phyloP scores from a whole-genome alignment of 2,797 vertebrate genomes.

The Ispidina lecontei region DNA sequence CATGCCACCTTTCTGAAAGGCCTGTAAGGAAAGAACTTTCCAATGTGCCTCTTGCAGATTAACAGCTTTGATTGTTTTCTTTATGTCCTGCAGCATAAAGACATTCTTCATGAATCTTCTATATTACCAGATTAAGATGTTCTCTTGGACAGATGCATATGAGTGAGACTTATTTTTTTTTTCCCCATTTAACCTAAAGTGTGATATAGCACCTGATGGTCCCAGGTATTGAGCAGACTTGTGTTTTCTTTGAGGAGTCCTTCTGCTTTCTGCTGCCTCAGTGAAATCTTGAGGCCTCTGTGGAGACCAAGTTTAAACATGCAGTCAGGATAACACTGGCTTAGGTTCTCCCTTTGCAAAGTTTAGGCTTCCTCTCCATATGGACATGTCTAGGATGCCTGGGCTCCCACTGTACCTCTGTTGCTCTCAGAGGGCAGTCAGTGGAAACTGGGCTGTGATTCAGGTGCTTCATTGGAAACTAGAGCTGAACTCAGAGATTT shows the following conservation, averaged over 20 bases:
- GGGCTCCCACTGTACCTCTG: neutral
- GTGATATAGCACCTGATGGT: neutral
- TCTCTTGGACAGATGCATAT: neutral
- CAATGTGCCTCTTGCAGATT: rapidly evolving
- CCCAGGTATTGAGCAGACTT: neutral
- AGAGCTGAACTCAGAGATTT: neutral
- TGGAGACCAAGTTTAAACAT: neutral
- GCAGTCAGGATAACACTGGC: neutral
- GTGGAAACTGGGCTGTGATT: neutral
- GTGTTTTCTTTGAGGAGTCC: neutral
- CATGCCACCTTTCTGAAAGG: neutral
- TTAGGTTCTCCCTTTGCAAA: neutral
- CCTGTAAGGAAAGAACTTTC: neutral
- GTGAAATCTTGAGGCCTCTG: neutral
- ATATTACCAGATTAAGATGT: neutral
- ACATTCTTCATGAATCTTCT: neutral
- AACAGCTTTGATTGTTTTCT: neutral
- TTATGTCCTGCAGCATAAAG: neutral
- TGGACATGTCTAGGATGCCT: neutral
- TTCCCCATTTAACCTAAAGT: neutral
- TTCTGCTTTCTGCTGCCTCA: neutral
- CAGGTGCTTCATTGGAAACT: neutral
- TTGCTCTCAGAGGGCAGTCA: neutral
- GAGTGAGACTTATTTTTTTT: neutral
- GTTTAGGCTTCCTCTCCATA: neutral